These are phyloP conservation scores for Sinonovacula constricta DNA, from an alignment of 1,140 invertebrate genomes.

Conservation along the genomic window DNA sequence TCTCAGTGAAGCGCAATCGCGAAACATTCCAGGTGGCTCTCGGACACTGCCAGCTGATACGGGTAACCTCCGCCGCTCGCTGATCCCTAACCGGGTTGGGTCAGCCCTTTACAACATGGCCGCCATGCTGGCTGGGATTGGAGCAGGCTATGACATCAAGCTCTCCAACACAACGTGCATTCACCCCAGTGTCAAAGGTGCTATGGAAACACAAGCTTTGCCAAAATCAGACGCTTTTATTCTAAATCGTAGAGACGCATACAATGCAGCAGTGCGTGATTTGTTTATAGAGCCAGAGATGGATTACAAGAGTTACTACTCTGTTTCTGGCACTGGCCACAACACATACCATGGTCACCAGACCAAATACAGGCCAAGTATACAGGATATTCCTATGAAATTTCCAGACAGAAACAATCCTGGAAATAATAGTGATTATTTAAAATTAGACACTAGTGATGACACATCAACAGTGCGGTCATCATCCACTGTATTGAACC, in stretches of 20 bases:
- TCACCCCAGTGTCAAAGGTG: conserved; percentile 83
- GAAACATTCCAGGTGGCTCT: conserved; percentile 67
- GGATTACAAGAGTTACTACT: conserved; percentile 78
- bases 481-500: conserved; percentile 57
- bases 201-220: conserved; percentile 57
- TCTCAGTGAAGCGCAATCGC: conserved; percentile 60
- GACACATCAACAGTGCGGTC: conserved; percentile 53
- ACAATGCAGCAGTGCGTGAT: conserved; percentile 76
- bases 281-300: conserved; percentile 75
- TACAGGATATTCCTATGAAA: conserved; percentile 76
- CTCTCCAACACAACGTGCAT: conserved; percentile 88
- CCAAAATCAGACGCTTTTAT: conserved; percentile 70
- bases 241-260: conserved; percentile 76
- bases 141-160: conserved; percentile 93
- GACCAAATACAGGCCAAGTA: conserved; percentile 84
- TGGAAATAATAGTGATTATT: conserved; percentile 4
- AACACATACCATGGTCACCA: conserved; percentile 93
- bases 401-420: conserved; percentile 54
- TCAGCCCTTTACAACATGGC: conserved; percentile 93
- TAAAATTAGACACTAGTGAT: conserved; percentile 24
- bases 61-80: conserved; percentile 45
- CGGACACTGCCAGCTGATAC: conserved; percentile 51
- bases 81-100: conserved; percentile 83
- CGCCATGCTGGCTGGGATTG: conserved; percentile 91
- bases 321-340: conserved; percentile 85